Evolutionary conservation across 2,888 invertebrate species (phyloP).

Genomic region (Drosophila fungiperda): DNA sequence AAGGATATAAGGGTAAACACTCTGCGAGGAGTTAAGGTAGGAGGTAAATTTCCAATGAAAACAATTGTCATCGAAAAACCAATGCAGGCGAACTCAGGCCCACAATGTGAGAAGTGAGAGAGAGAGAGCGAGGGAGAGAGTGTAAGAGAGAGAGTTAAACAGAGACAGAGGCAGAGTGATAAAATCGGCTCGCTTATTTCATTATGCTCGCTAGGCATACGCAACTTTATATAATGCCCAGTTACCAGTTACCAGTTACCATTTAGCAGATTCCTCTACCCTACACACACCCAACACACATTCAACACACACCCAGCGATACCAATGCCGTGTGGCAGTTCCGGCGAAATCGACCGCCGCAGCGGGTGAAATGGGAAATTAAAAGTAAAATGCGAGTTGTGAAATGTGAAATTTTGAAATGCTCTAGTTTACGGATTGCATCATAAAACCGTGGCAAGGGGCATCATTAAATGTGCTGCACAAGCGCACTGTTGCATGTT

Average conservation of each 20-base stretch:
- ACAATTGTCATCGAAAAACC: constrained; percentile 26
- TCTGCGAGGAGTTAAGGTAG: constrained; percentile 50
- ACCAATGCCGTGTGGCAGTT: constrained; percentile 35
- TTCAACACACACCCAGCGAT: background rate
- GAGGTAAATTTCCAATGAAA: constrained; percentile 42
- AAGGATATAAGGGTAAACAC: constrained; percentile 30
- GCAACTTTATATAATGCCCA: constrained; percentile 67
- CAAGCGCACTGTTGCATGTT: constrained; percentile 71
- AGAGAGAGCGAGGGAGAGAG: background rate
- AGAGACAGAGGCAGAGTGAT: constrained; percentile 10
- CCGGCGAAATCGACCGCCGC: constrained; percentile 51
- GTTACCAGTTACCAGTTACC: constrained; percentile 44
- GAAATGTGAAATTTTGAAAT: constrained; percentile 21
- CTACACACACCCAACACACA: background rate
- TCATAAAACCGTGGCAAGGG: constrained; percentile 59
- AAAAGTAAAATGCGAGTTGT: constrained; percentile 50
- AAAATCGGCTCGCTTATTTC: constrained; percentile 58
- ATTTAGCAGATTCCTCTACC: constrained; percentile 27
- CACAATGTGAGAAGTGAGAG: constrained; percentile 18
- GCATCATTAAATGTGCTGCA: constrained; percentile 44
- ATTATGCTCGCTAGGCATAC: constrained; percentile 36
- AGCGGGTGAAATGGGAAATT: constrained; percentile 59
- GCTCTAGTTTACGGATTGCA: constrained; percentile 61
- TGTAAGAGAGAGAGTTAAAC: background rate
- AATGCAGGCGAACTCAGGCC: constrained; percentile 4